Conservation (phyloP, 2,113 vertebrate genomes). For the Verasper variegatus region DNA sequence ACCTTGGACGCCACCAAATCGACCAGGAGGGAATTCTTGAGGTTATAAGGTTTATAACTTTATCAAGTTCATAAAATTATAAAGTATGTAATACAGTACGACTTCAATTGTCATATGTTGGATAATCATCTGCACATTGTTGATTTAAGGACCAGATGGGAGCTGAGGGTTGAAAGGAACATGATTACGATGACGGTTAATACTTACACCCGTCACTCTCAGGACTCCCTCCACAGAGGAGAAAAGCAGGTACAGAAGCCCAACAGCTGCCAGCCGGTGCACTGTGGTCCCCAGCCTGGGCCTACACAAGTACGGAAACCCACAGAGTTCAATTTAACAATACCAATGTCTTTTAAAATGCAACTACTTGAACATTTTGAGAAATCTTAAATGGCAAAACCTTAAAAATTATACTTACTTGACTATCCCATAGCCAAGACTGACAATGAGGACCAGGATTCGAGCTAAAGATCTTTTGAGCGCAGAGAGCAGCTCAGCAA, state of each 20-base stretch:
- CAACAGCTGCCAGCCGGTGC: constrained; percentile 91
- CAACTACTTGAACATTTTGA: background rate
- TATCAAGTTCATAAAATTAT: no score
- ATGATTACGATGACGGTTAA: background rate
- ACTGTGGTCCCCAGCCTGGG: constrained; percentile 93
- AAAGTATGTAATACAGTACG: no score
- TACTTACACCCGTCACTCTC: constrained; percentile 93
- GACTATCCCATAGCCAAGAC: constrained; percentile 95
- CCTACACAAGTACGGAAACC: constrained; percentile 62
- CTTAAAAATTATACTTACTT: constrained; percentile 83
- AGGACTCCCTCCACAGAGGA: constrained; percentile 96
- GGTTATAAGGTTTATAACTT: no score
- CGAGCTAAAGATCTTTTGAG: constrained; percentile 93
- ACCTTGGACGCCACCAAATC: no score
- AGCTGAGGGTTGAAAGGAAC: background rate
- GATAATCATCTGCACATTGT: no score
- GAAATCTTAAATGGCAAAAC: no score
- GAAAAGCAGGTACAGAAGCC: constrained; percentile 92
- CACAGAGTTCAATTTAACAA: background rate
- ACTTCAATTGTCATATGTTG: no score
- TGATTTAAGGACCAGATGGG: no score
- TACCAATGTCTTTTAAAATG: background rate
- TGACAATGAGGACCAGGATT: constrained; percentile 95
- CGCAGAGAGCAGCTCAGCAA: constrained; percentile 94
- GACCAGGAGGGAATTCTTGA: no score